A percentile compares a stretch with the other conserved stretches of the same genome.
phyloP scores from a whole-genome alignment of 2,797 vertebrate species.

The Hippoglossus hippoglossus region DNA sequence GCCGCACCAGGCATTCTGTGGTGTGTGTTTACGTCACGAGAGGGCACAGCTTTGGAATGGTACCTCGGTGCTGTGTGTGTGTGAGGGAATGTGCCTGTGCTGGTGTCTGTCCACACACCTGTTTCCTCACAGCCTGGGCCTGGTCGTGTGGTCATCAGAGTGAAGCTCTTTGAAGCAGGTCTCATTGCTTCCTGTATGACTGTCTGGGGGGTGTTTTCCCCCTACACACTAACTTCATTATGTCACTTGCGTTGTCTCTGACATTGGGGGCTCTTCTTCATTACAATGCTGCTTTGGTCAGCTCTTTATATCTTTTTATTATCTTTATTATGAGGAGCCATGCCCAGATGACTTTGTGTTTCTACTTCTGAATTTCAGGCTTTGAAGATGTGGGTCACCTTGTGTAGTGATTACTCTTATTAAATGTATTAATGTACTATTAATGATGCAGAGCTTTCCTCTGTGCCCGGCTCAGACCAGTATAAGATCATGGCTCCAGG shows the following conservation, averaged over 20 bases:
- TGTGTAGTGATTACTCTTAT: slow-evolving; percentile 15
- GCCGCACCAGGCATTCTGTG: slow-evolving; percentile 23
- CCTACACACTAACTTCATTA: slow-evolving; percentile 60
- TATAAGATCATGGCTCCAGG: slow-evolving; percentile 40
- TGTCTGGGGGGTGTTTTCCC: slow-evolving; percentile 64
- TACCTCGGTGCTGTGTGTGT: slow-evolving; percentile 36
- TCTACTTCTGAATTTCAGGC: not conserved
- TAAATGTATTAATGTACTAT: slow-evolving; percentile 14
- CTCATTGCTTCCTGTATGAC: slow-evolving; percentile 88
- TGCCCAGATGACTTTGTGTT: slow-evolving; percentile 20
- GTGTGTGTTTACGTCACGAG: slow-evolving; percentile 43
- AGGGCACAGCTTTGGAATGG: slow-evolving; percentile 27
- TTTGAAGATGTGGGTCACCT: not conserved
- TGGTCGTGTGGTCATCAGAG: slow-evolving; percentile 75
- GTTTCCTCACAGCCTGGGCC: slow-evolving; percentile 79
- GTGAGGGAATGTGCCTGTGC: slow-evolving; percentile 63
- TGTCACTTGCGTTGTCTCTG: slow-evolving; percentile 69
- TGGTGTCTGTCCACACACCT: slow-evolving; percentile 77
- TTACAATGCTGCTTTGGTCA: slow-evolving; percentile 35
- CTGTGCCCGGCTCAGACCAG: slow-evolving; percentile 8
- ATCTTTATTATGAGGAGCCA: slow-evolving; percentile 15
- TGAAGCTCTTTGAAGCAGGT: slow-evolving; percentile 81
- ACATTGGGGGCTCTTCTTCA: slow-evolving; percentile 59
- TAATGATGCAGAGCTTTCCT: slow-evolving; percentile 13
- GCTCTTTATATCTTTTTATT: not conserved